Conservation (phyloP, 2,888 invertebrate species). For the Cryptus viduatorius region DNA sequence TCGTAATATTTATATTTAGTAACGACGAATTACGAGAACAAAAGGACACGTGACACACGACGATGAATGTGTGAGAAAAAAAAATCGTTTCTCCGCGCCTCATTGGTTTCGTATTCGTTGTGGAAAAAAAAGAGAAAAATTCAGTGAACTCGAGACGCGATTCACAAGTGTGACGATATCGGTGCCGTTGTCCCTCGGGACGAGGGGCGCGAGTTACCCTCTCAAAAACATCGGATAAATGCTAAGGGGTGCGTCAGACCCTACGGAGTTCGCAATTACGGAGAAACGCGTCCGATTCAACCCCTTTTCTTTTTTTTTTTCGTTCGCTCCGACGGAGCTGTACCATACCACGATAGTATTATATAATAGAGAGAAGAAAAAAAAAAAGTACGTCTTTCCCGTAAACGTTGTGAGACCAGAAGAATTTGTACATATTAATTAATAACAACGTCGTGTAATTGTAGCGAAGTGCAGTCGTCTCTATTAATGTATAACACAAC, state of each 20-base stretch:
- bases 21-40: conserved; percentile 13
- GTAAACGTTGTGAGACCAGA: conserved; percentile 42
- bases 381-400: conserved; percentile 34
- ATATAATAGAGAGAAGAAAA: conserved; percentile 64
- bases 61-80: not conserved
- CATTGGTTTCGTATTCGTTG: not conserved
- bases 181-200: not conserved
- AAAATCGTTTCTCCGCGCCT: not conserved
- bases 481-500: conserved; percentile 41
- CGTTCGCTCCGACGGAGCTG: conserved; percentile 71
- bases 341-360: conserved; percentile 84
- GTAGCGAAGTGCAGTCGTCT: conserved; percentile 60
- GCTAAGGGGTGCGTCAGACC: not conserved
- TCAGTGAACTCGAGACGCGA: not conserved
- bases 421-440: conserved; percentile 62
- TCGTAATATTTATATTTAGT: conserved; percentile 36
- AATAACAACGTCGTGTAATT: conserved; percentile 54
- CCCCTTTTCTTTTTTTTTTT: conserved; percentile 48
- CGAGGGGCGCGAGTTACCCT: not conserved
- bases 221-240: not conserved
- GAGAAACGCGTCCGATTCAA: conserved; percentile 34
- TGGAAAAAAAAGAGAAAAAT: conserved; percentile 1
- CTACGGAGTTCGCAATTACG: not conserved
- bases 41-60: not conserved
- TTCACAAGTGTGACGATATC: not conserved